Conservation (phyloP, 2,797 vertebrate genomes). For the Eulemur mongoz region DNA sequence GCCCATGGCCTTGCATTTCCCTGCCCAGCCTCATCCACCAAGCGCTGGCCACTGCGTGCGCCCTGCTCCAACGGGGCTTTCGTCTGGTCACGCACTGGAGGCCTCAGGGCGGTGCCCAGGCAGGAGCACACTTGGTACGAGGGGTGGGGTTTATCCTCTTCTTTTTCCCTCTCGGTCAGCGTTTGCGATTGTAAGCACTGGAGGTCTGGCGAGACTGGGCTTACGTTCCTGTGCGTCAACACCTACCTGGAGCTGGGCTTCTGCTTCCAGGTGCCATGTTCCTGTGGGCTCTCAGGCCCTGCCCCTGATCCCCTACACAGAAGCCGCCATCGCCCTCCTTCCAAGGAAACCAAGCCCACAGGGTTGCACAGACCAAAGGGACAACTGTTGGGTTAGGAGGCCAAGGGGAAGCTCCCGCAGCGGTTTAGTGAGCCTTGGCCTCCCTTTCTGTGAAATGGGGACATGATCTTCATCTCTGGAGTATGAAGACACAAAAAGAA, state of each 20-base stretch:
- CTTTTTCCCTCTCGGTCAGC: too few species aligned
- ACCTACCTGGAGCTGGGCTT: fast-evolving
- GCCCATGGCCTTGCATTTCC: fast-evolving
- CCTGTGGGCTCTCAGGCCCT: background rate
- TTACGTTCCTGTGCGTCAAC: fast-evolving
- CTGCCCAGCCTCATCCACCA: fast-evolving
- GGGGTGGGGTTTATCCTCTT: fast-evolving
- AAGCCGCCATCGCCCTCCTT: background rate
- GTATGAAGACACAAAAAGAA: background rate
- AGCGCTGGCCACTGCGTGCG: fast-evolving
- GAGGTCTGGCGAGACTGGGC: background rate
- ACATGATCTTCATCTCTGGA: background rate
- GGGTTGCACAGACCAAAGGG: background rate
- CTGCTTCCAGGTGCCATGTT: fast-evolving
- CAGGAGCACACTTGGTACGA: background rate
- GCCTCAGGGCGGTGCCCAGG: background rate
- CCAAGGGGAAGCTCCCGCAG: fast-evolving
- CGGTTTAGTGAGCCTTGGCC: background rate
- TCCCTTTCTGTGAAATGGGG: slow-evolving; percentile 7
- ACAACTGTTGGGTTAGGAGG: fast-evolving
- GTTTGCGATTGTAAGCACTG: background rate
- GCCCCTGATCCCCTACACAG: fast-evolving
- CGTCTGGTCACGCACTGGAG: too few species aligned
- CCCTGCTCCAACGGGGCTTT: fast-evolving
- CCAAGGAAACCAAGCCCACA: background rate